These are phyloP conservation scores for Tiliacea aurago DNA, from an alignment of 2,888 invertebrate species.

Conservation along the genomic window DNA sequence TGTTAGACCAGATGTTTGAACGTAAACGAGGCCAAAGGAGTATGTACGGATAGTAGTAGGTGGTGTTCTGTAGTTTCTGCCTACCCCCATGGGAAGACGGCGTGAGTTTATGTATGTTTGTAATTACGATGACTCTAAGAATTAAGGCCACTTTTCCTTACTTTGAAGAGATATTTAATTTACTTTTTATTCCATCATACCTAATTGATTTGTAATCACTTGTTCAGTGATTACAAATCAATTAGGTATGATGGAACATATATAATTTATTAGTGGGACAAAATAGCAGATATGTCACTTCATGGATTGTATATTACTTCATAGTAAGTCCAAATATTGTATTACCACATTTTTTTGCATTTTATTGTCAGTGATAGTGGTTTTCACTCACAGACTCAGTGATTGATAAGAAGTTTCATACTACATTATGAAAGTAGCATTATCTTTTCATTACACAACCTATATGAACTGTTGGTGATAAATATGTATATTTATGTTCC, in stretches of 20 bases:
- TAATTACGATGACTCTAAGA: not conserved
- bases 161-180: not conserved
- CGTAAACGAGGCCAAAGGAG: no score
- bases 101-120: not conserved
- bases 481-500: not conserved
- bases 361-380: not conserved
- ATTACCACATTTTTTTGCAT: not conserved
- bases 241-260: not conserved
- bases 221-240: not conserved
- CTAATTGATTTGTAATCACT: no score
- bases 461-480: constrained; percentile 28
- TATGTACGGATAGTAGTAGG: no score
- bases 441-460: constrained; percentile 37
- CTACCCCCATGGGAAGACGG: no score
- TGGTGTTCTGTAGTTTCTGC: no score
- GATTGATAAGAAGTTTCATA: constrained; percentile 34
- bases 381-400: constrained; percentile 5
- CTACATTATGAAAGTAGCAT: constrained; percentile 19
- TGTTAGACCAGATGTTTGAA: not conserved
- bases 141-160: not conserved
- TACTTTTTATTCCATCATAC: no score
- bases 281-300: not conserved
- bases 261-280: not conserved
- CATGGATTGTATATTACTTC: not conserved
- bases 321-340: not conserved